phyloP scores from a whole-genome alignment of 2,888 invertebrate species.

The Matsumyia berberina region DNA sequence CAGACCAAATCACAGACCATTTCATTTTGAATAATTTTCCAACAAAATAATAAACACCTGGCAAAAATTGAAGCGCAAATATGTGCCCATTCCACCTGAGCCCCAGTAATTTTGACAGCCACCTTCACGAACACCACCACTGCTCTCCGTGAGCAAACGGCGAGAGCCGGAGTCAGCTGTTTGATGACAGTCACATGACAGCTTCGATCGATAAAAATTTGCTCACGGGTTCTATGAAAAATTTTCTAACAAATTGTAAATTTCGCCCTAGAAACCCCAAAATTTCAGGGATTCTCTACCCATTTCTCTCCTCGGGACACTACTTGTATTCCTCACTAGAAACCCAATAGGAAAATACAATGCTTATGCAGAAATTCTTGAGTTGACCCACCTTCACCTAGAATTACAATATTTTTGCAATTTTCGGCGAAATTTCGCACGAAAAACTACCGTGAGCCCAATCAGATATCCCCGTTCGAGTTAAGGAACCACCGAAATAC shows the following conservation, averaged over 20 bases:
- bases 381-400: constrained; percentile 1
- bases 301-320: not conserved
- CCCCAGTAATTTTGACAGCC: constrained; percentile 51
- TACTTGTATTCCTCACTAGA: constrained; percentile 1
- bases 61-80: constrained; percentile 40
- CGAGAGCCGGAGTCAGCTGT: constrained; percentile 82
- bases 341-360: not conserved
- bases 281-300: constrained; percentile 21
- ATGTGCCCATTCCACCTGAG: constrained; percentile 34
- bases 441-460: not conserved
- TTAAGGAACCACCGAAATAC: constrained; percentile 22
- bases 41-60: constrained; percentile 37
- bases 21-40: not conserved
- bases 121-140: constrained; percentile 9
- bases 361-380: constrained; percentile 9
- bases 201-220: constrained; percentile 83
- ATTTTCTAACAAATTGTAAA: constrained; percentile 67
- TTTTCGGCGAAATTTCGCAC: constrained; percentile 33
- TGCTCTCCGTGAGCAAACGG: not conserved
- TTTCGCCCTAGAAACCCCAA: constrained; percentile 27
- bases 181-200: constrained; percentile 84
- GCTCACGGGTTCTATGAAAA: constrained; percentile 81
- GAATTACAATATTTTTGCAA: constrained; percentile 48
- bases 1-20: constrained; percentile 11
- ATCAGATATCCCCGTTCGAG: not conserved